These are phyloP conservation scores for Myripristis jacobus DNA, from an alignment of 2,797 vertebrate genomes.

Conservation along the genomic window DNA sequence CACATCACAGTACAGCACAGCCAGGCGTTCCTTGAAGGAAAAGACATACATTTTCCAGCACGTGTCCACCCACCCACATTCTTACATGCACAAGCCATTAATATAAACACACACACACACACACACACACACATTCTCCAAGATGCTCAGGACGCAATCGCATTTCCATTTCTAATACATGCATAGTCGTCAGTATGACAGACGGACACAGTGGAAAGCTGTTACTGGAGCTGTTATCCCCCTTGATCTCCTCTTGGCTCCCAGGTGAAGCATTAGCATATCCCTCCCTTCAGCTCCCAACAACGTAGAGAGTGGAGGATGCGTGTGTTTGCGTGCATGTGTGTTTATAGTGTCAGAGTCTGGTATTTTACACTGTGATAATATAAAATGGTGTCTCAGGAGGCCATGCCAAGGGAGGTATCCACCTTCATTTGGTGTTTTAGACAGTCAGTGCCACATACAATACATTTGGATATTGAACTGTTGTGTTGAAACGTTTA, in stretches of 20 bases:
- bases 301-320: constrained; percentile 2
- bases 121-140: constrained; percentile 13
- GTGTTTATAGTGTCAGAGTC: constrained; percentile 21
- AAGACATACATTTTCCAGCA: constrained; percentile 28
- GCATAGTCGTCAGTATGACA: constrained; percentile 61
- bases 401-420: background rate
- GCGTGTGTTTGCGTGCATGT: constrained; percentile 11
- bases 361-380: constrained; percentile 11
- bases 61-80: background rate
- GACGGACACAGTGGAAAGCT: constrained; percentile 60
- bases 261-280: constrained; percentile 70
- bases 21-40: constrained; percentile 41
- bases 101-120: constrained; percentile 1
- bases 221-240: constrained; percentile 72
- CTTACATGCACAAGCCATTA: background rate
- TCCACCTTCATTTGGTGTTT: background rate
- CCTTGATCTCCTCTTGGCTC: constrained; percentile 64
- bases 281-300: background rate
- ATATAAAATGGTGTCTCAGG: constrained; percentile 9
- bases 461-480: background rate
- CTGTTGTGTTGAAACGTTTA: no score
- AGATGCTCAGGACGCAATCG: constrained; percentile 36
- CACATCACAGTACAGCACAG: constrained; percentile 47
- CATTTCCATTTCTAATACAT: constrained; percentile 70
- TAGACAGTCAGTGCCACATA: background rate